These are phyloP conservation scores for Astreopora myriophthalma DNA, from an alignment of 64 coral and sea anemone genomes.

Conservation along the genomic window DNA sequence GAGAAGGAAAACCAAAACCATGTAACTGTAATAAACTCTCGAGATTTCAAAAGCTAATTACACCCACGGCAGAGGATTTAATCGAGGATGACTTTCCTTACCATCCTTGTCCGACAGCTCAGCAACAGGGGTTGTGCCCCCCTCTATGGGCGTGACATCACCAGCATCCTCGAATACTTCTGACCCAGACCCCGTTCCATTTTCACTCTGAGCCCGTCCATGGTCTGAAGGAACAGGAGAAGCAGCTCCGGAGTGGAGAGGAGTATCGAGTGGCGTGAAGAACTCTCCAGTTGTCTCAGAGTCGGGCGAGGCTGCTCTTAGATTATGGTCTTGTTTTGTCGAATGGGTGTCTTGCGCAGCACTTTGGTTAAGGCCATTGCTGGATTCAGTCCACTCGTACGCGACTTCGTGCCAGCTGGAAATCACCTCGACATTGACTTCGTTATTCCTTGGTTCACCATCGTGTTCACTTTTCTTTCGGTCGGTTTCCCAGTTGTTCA, in stretches of 20 bases:
- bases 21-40: too few species aligned
- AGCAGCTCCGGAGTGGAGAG: slow-evolving; percentile 46
- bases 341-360: background rate
- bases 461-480: background rate
- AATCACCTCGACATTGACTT: background rate
- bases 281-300: slow-evolving; percentile 72
- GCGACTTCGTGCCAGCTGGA: slow-evolving; percentile 14
- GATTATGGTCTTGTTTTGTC: background rate
- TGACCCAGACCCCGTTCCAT: background rate
- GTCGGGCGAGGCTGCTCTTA: slow-evolving; percentile 46
- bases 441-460: background rate
- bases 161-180: slow-evolving; percentile 45
- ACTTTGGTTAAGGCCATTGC: background rate
- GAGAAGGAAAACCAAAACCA: too few species aligned
- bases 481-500: background rate
- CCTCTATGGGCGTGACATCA: slow-evolving; percentile 14
- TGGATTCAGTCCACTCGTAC: background rate
- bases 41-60: background rate
- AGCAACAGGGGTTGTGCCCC: slow-evolving; percentile 1
- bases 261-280: slow-evolving; percentile 64
- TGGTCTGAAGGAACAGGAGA: slow-evolving; percentile 67
- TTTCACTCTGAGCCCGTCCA: slow-evolving; percentile 60
- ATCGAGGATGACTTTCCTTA: slow-evolving; percentile 1
- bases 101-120: slow-evolving; percentile 17
- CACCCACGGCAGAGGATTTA: background rate